Evolutionary conservation across 2,113 vertebrate genomes (phyloP).

Genomic region (Casuarius casuarius): DNA sequence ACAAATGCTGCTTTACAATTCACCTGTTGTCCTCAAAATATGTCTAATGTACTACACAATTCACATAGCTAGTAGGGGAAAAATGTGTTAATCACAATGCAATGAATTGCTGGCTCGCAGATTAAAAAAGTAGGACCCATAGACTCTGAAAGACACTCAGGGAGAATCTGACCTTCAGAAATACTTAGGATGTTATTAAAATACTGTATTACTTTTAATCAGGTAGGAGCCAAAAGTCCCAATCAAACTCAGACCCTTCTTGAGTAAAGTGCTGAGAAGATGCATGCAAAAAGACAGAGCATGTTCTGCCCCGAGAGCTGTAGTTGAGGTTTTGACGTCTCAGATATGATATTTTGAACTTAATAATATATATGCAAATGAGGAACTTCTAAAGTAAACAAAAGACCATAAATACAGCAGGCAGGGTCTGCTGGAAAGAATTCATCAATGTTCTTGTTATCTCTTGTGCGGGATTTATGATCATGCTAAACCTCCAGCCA

Average conservation of each 20-base stretch:
- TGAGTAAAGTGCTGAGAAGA: background rate
- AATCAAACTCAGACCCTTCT: background rate
- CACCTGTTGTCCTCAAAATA: background rate
- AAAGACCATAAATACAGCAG: background rate
- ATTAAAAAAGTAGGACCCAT: background rate
- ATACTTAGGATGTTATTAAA: background rate
- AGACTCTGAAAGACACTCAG: background rate
- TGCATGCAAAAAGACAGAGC: background rate
- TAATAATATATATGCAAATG: background rate
- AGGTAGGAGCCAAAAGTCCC: background rate
- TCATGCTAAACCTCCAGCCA: background rate
- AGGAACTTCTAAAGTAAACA: background rate
- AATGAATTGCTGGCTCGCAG: background rate
- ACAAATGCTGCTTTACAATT: background rate
- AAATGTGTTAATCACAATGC: background rate
- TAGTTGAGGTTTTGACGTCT: rapidly evolving
- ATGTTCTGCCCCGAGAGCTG: background rate
- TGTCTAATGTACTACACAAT: background rate
- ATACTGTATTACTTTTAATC: background rate
- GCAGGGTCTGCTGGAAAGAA: background rate
- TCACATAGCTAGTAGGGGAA: background rate
- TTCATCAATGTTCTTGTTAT: background rate
- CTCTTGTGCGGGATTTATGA: background rate
- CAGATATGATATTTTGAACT: background rate
- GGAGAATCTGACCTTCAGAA: background rate